Evolutionary conservation across 1,140 invertebrate species (phyloP).

Genomic region (Gonioctena quinquepunctata): DNA sequence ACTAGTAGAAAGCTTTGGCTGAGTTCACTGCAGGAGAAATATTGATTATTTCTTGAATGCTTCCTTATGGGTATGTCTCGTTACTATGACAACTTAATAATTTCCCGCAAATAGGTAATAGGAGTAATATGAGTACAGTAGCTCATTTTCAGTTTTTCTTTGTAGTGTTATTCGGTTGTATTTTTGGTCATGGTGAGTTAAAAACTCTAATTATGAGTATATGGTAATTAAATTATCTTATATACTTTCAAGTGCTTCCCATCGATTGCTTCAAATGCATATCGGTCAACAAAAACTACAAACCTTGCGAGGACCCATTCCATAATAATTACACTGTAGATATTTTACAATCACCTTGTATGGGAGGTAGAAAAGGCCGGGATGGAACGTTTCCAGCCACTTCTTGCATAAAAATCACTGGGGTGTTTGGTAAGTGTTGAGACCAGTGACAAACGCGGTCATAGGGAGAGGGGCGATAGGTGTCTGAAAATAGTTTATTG

Average conservation of each 20-base stretch:
- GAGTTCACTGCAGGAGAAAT: not conserved
- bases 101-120: not conserved
- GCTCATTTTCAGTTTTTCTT: not conserved
- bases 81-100: not conserved
- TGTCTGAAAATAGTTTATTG: no score
- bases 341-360: constrained; percentile 88
- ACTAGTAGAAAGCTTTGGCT: no score
- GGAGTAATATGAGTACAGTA: not conserved
- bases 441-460: no score
- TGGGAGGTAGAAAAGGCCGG: constrained; percentile 88
- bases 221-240: not conserved
- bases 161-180: not conserved
- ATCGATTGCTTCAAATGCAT: constrained; percentile 98
- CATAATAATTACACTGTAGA: constrained; percentile 87
- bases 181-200: not conserved
- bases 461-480: no score
- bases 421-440: constrained; percentile 71
- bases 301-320: constrained; percentile 93
- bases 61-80: not conserved
- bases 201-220: not conserved
- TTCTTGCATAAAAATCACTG: constrained; percentile 93
- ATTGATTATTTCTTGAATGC: constrained; percentile 10
- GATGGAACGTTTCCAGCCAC: constrained; percentile 95
- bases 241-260: constrained; percentile 27
- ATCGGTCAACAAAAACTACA: constrained; percentile 85